Conservation (phyloP, 2,113 vertebrate species). For the Elachura formosa region DNA sequence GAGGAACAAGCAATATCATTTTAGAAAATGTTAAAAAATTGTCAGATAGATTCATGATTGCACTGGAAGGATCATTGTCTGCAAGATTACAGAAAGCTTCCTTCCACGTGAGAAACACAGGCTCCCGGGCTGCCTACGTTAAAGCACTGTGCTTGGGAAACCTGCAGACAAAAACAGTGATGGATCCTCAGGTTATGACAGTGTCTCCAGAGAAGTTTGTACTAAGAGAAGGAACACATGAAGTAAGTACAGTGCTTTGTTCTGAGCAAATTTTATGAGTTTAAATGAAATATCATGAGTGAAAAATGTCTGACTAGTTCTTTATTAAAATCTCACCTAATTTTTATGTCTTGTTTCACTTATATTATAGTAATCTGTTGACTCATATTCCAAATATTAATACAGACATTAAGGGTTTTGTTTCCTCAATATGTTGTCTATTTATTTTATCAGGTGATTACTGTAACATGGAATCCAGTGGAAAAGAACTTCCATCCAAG, state of each 20-base stretch:
- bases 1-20: slow-evolving; percentile 89
- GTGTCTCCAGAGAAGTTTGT: slow-evolving; percentile 92
- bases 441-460: slow-evolving; percentile 77
- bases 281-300: neutral
- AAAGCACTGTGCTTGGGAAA: slow-evolving; percentile 84
- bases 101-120: slow-evolving; percentile 84
- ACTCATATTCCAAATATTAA: neutral
- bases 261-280: neutral
- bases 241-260: slow-evolving; percentile 73
- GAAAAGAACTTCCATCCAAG: slow-evolving; percentile 44
- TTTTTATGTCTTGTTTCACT: neutral
- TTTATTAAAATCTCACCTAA: neutral
- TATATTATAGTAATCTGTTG: neutral
- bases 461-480: slow-evolving; percentile 74
- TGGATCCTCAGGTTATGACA: slow-evolving; percentile 77
- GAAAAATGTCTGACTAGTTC: neutral
- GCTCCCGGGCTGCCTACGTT: slow-evolving; percentile 89
- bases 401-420: neutral
- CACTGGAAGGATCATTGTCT: slow-evolving; percentile 66
- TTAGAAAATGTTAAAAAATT: slow-evolving; percentile 87
- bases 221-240: slow-evolving; percentile 83
- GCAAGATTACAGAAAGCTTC: slow-evolving; percentile 74
- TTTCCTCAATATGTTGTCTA: neutral
- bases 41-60: slow-evolving; percentile 81
- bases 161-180: slow-evolving; percentile 62